Percentiles rank a stretch among this genome's conserved stretches.
phyloP scores from a whole-genome alignment of 2,113 vertebrate genomes.

The Ageneiosus marmoratus region DNA sequence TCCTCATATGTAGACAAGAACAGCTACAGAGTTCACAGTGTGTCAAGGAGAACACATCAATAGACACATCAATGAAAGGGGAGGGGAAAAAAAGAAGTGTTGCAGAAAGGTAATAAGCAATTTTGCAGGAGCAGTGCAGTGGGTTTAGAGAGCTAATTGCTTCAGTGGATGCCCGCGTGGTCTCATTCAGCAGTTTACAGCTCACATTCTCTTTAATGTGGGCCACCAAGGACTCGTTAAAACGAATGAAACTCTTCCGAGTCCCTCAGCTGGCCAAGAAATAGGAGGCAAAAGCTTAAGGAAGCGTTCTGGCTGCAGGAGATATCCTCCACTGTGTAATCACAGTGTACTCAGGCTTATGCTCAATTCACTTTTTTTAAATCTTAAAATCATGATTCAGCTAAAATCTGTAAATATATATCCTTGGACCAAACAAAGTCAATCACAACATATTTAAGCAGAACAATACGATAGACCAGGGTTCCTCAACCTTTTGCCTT shows the following conservation, averaged over 20 bases:
- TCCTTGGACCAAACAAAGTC: not conserved
- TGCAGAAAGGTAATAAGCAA: slow-evolving; percentile 42
- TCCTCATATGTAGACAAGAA: slow-evolving; percentile 12
- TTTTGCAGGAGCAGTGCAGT: slow-evolving; percentile 60
- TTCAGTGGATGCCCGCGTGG: slow-evolving; percentile 34
- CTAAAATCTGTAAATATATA: not conserved
- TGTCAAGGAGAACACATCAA: slow-evolving; percentile 16
- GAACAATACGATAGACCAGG: not conserved
- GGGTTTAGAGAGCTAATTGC: slow-evolving; percentile 52
- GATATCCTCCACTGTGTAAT: not conserved
- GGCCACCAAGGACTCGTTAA: slow-evolving; percentile 53
- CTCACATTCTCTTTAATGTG: slow-evolving; percentile 51
- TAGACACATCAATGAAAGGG: slow-evolving; percentile 2
- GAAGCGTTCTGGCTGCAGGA: slow-evolving; percentile 42
- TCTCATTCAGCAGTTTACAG: slow-evolving; percentile 54
- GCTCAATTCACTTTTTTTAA: not conserved
- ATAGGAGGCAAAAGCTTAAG: slow-evolving; percentile 50
- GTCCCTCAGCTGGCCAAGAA: slow-evolving; percentile 19
- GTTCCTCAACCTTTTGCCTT: no score
- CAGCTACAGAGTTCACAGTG: slow-evolving; percentile 19
- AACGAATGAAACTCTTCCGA: slow-evolving; percentile 48
- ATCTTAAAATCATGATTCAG: not conserved
- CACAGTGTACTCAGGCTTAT: not conserved
- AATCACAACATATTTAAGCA: not conserved
- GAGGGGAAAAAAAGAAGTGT: not conserved